phyloP scores from a whole-genome alignment of 2,113 vertebrate genomes.

The Caranx ignobilis region DNA sequence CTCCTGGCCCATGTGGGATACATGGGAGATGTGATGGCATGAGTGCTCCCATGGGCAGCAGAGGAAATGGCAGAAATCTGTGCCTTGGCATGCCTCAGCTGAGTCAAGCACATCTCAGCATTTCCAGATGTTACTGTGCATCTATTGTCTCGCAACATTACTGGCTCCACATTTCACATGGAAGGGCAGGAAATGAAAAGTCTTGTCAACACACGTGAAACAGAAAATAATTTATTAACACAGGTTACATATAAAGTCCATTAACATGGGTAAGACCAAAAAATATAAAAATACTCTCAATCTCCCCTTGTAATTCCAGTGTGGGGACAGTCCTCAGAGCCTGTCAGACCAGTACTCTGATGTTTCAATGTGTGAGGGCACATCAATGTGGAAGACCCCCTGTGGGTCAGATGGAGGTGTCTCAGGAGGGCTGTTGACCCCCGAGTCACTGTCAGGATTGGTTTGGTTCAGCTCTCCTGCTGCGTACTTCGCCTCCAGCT shows the following conservation, averaged over 20 bases:
- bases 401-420: slow-evolving; percentile 78
- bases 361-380: slow-evolving; percentile 75
- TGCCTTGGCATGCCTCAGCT: slow-evolving; percentile 28
- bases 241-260: slow-evolving; percentile 28
- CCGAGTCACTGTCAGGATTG: slow-evolving; percentile 75
- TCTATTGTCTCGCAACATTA: slow-evolving; percentile 11
- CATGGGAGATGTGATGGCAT: slow-evolving; percentile 20
- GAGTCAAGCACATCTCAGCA: slow-evolving; percentile 40
- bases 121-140: slow-evolving; percentile 64
- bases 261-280: slow-evolving; percentile 60
- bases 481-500: slow-evolving; percentile 67
- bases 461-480: slow-evolving; percentile 28
- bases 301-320: slow-evolving; percentile 55
- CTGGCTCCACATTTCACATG: neutral
- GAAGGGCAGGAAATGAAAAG: slow-evolving; percentile 22
- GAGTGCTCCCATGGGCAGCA: neutral
- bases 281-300: slow-evolving; percentile 62
- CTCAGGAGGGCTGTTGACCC: slow-evolving; percentile 80
- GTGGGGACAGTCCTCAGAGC: slow-evolving; percentile 61
- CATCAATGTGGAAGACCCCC: slow-evolving; percentile 66
- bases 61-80: slow-evolving; percentile 21
- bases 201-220: slow-evolving; percentile 17
- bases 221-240: slow-evolving; percentile 72
- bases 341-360: slow-evolving; percentile 77
- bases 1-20: neutral